Percentiles rank a stretch among this genome's conserved stretches.
phyloP scores from a whole-genome alignment of 2,888 invertebrate species.

The Tortricodes alternella region DNA sequence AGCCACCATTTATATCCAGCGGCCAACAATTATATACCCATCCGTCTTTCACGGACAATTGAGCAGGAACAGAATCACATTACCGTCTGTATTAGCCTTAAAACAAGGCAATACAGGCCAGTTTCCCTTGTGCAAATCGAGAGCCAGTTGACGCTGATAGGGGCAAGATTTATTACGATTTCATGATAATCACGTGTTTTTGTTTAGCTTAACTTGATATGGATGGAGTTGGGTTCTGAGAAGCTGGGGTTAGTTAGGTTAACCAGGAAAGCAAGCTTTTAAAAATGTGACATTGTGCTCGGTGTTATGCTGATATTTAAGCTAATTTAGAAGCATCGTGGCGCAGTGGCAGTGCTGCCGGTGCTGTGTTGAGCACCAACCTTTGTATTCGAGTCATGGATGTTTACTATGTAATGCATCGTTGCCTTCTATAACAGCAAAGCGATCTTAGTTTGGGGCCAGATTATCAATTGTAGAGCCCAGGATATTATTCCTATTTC shows the following conservation, averaged over 20 bases:
- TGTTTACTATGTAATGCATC: too few relatives aligned
- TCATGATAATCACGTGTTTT: conserved; percentile 32
- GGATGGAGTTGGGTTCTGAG: background rate
- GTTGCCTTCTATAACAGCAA: too few relatives aligned
- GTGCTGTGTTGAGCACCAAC: too few relatives aligned
- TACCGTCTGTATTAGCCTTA: conserved; percentile 27
- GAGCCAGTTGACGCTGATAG: conserved; percentile 31
- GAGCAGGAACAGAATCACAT: conserved; percentile 33
- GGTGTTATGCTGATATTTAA: background rate
- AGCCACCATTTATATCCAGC: conserved; percentile 5
- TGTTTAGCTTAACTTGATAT: conserved; percentile 24
- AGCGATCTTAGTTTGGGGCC: too few relatives aligned
- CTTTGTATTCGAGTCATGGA: too few relatives aligned
- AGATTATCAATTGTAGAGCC: too few relatives aligned
- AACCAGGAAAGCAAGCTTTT: background rate
- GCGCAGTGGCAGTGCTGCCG: too few relatives aligned
- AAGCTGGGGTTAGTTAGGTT: background rate
- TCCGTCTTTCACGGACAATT: conserved; percentile 48
- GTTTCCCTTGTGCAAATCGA: conserved; percentile 19
- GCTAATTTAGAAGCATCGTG: background rate
- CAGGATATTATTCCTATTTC: too few relatives aligned
- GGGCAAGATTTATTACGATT: conserved; percentile 36
- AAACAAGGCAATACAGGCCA: conserved; percentile 25
- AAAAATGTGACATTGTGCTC: background rate
- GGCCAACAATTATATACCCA: conserved; percentile 44